Evolutionary conservation across 2,888 invertebrate species (phyloP), one percentile per base, ranked within the genome.

Genomic region (Stenchaetothrips biformis): DNA sequence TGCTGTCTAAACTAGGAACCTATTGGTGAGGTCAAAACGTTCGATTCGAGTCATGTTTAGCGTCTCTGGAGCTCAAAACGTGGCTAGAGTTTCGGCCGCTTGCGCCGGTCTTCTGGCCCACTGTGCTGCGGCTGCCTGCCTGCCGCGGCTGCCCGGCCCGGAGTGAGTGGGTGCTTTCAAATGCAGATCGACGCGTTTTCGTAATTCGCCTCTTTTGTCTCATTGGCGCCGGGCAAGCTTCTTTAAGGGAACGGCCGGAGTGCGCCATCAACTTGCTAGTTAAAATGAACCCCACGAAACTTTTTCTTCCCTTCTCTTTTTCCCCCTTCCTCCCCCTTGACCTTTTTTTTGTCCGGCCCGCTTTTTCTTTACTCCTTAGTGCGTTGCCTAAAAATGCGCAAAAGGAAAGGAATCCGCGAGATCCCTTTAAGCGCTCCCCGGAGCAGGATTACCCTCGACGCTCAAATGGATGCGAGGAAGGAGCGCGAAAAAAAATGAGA

Each of bases 161-260:
- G 59, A 59, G 59, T 59, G 59, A 25, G 67, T 74, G 21, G 67
- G 67, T 74, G 67, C 67, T 74, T 74, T 74, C 67, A 74, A 74
- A 74, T 74, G 67, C 67, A 74, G 67, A 74, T 74, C 67, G 67
- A n/a, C 67, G 67, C 67, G 67, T 74, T 74, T 74, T 74, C 67
- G 67, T 74, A 74, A 74, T 74, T 74, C 25, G 67, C 67, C 67
- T 74, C 67, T 74, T 74, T 74, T 74, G 67, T 74, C 67, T 74
- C 67, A 74, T 74, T 74, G 67, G 67, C 21, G 21, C 53, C 53
- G 53, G 18, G 53, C 13, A 53, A 53, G 53, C 53, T 53, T 18
- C 53, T 18, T 13, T 18, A 53, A 53, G 53, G 53, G 18, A 53
- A 53, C 18, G 53, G 67, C 53, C 53, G 0, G 53, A 25, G 67